phyloP scores from a whole-genome alignment of 35 echinoderm and acorn worm genomes.

The Apostichopus californicus region DNA sequence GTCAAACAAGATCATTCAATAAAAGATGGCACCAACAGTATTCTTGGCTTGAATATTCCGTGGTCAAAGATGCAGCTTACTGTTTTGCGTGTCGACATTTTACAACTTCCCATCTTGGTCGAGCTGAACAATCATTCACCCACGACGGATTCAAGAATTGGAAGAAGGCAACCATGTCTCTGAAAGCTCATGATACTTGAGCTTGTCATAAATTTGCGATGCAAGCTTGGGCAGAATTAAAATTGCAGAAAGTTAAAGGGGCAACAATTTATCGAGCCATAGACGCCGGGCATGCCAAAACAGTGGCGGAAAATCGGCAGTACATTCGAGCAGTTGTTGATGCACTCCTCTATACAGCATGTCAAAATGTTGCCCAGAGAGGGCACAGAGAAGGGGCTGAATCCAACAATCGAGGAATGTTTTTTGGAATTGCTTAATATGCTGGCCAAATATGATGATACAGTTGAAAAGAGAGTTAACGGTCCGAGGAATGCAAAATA shows the following conservation, averaged over 20 bases:
- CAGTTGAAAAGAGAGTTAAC: slow-evolving; percentile 26
- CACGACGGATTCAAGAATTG: slow-evolving; percentile 45
- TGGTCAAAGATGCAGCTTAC: slow-evolving; percentile 54
- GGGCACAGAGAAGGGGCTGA: slow-evolving; percentile 50
- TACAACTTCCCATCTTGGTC: slow-evolving; percentile 34
- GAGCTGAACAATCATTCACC: slow-evolving; percentile 50
- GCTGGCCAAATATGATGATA: slow-evolving; percentile 41
- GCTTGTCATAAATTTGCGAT: slow-evolving; percentile 53
- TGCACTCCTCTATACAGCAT: slow-evolving; percentile 45
- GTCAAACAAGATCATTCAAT: slow-evolving; percentile 48
- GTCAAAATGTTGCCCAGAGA: slow-evolving; percentile 48
- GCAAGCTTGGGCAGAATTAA: slow-evolving; percentile 43
- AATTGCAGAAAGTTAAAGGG: slow-evolving; percentile 40
- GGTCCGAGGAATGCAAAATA: slow-evolving; percentile 46
- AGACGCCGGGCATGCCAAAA: slow-evolving; percentile 35
- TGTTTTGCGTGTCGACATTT: slow-evolving; percentile 41
- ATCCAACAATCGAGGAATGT: slow-evolving; percentile 35
- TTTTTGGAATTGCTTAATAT: slow-evolving; percentile 50
- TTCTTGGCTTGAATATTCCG: slow-evolving; percentile 52
- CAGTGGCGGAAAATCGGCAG: slow-evolving; percentile 46
- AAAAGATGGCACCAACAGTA: slow-evolving; percentile 38
- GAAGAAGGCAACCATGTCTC: slow-evolving; percentile 52
- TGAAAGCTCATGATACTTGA: slow-evolving; percentile 47
- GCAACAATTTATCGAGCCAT: slow-evolving; percentile 34
- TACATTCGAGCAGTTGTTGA: slow-evolving; percentile 40